These are phyloP conservation scores for Teleopsis dalmanni DNA, from an alignment of 1,140 invertebrate species.

Conservation along the genomic window DNA sequence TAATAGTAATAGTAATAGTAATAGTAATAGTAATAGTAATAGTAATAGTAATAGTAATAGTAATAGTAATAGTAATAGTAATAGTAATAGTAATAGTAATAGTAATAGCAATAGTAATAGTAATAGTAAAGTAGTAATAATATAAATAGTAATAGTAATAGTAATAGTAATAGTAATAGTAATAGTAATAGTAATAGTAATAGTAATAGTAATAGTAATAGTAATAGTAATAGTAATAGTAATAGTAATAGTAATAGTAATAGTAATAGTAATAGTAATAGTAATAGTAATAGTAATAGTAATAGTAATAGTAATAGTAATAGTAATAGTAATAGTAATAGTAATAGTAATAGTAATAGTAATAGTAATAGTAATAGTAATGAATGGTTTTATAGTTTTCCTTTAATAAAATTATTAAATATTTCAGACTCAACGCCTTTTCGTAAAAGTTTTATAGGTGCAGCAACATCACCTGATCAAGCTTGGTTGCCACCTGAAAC, in stretches of 20 bases:
- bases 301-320: constrained; percentile 1
- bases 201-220: not conserved
- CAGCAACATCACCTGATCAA: constrained; percentile 42
- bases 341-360: constrained; percentile 2
- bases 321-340: not conserved
- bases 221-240: constrained; percentile 2
- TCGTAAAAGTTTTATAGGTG: constrained; percentile 32
- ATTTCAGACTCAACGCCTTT: constrained; percentile 17
- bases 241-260: constrained; percentile 5
- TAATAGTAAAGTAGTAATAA: too few species aligned
- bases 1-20: constrained; percentile 2
- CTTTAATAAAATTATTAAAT: not conserved
- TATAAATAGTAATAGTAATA: constrained; percentile 7
- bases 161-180: constrained; percentile 4
- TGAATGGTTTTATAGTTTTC: not conserved
- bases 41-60: constrained; percentile 3
- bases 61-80: not conserved
- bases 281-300: constrained; percentile 4
- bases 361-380: constrained; percentile 5
- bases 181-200: constrained; percentile 1
- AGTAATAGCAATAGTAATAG: constrained; percentile 3
- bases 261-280: constrained; percentile 1
- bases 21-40: constrained; percentile 2
- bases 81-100: not conserved
- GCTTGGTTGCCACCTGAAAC: constrained; percentile 56